Evolutionary conservation across 2,113 vertebrate genomes (phyloP), one percentile per base, ranked within the genome.

Genomic region (Varanus komodoensis): DNA sequence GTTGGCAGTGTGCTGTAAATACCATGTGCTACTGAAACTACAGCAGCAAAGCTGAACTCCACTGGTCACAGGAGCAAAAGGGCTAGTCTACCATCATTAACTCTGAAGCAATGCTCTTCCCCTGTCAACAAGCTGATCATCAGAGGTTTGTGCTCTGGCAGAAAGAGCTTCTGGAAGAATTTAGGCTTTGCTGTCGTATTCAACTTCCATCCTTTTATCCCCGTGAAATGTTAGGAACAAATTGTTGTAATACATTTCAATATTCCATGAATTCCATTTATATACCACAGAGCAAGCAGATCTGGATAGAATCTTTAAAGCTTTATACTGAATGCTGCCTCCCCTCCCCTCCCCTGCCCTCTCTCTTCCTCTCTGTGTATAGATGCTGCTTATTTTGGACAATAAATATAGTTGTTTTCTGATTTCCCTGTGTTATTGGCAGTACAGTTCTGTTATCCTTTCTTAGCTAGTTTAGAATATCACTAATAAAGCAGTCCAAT

Each of bases 21-120:
- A 0, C 64, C 71, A 71, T 1, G 0, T 52, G 69, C 86, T 61
- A 0, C 44, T 68, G 0, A 0, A 90, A 57, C 68, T 87, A 64
- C 0, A 0, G 25, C 25, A 69, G 2, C 3, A 1, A 0, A 19
- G 25, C 0, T 64, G 84, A 17, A 0, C 68, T 87, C 80, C 0
- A 1, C 68, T 89, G 77, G 84, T 44, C 50, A 44, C 64, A 50
- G 86, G 57, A 38, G 0, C 0, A 48, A 9, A 85, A 80, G 32
- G 84, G 91, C 90, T 69, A 64, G 52, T 25, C 88, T 75, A 23
- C 34, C 27, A 25, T 64, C 8, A 83, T 89, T 92, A 11, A 89
- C 92, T 50, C 89, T 89, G 90, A 95, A 93, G 82, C 82, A 77
- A 2, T 29, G 44, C 88, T 95, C 3, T 32, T 92, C 44, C 93